Percentiles rank a stretch among this genome's conserved stretches.
These are phyloP conservation scores for Aldabrachelys gigantea DNA, from an alignment of 2,113 vertebrate species.

Conservation along the genomic window DNA sequence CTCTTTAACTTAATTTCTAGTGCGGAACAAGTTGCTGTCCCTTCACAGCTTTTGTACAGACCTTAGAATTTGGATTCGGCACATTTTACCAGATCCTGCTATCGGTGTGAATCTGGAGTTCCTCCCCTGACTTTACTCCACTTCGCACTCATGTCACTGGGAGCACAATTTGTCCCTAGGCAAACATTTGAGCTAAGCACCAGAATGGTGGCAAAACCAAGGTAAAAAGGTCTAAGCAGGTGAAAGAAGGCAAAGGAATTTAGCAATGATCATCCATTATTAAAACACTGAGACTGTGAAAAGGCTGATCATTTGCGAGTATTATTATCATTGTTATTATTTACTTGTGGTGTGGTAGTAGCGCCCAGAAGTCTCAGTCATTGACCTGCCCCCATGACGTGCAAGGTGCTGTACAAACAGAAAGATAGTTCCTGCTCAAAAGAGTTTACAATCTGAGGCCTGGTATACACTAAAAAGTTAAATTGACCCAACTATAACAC, in stretches of 20 bases:
- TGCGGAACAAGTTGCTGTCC: not conserved
- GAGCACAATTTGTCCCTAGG: too few species aligned
- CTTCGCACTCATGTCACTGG: too few species aligned
- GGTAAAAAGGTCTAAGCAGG: not conserved
- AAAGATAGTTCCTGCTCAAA: not conserved
- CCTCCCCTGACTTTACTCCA: not conserved
- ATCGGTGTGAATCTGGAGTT: not conserved
- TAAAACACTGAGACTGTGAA: not conserved
- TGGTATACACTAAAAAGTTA: too few species aligned
- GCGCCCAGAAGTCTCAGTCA: too few species aligned
- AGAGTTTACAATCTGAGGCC: not conserved
- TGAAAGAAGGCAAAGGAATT: not conserved
- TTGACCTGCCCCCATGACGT: too few species aligned
- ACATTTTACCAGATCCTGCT: not conserved
- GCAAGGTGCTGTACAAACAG: too few species aligned
- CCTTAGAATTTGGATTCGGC: not conserved
- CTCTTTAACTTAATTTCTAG: not conserved
- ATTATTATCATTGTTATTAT: too few species aligned
- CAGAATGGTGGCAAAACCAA: not conserved
- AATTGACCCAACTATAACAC: too few species aligned
- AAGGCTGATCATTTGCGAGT: not conserved
- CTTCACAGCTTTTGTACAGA: not conserved
- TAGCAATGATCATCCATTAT: not conserved
- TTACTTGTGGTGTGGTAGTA: too few species aligned
- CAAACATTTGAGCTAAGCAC: not conserved